These are phyloP conservation scores for Bergia sp. DNA, from an alignment of 92 coral and sea anemone species.

Conservation along the genomic window DNA sequence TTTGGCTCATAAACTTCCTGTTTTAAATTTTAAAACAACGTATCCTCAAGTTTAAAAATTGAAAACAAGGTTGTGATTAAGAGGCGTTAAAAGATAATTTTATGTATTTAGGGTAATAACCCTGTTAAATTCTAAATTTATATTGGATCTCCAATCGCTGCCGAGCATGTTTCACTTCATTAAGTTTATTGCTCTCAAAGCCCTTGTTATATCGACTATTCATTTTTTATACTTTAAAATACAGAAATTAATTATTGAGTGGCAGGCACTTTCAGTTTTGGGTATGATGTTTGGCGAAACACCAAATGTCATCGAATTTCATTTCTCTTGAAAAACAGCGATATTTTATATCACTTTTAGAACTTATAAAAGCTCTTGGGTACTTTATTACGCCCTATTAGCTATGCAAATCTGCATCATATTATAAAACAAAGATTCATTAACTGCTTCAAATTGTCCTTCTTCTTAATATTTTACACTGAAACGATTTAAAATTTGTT, in stretches of 20 bases:
- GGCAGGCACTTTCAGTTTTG: neutral
- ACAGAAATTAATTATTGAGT: too few species aligned
- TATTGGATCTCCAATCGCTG: neutral
- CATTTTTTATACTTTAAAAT: neutral
- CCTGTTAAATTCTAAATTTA: conserved; percentile 10
- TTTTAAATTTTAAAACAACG: neutral
- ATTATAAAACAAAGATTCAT: conserved; percentile 6
- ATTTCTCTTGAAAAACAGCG: conserved; percentile 9
- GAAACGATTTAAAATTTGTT: neutral
- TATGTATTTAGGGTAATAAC: conserved; percentile 19
- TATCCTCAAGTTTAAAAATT: neutral
- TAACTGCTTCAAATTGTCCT: conserved; percentile 11
- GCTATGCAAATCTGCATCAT: conserved; percentile 32
- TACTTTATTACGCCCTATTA: conserved; percentile 31
- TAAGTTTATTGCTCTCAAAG: conserved; percentile 16
- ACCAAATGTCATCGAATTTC: conserved; percentile 1
- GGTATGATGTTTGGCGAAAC: neutral
- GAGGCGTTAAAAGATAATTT: conserved; percentile 17
- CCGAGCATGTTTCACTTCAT: neutral
- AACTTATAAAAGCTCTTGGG: neutral
- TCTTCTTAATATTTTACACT: neutral
- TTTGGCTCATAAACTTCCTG: neutral
- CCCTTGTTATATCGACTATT: neutral
- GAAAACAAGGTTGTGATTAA: conserved; percentile 13
- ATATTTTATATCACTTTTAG: conserved; percentile 22